A percentile compares a stretch with the other conserved stretches of the same genome.
These are phyloP conservation scores for Rhinogobius similis DNA, from an alignment of 2,113 vertebrate species.

Conservation along the genomic window DNA sequence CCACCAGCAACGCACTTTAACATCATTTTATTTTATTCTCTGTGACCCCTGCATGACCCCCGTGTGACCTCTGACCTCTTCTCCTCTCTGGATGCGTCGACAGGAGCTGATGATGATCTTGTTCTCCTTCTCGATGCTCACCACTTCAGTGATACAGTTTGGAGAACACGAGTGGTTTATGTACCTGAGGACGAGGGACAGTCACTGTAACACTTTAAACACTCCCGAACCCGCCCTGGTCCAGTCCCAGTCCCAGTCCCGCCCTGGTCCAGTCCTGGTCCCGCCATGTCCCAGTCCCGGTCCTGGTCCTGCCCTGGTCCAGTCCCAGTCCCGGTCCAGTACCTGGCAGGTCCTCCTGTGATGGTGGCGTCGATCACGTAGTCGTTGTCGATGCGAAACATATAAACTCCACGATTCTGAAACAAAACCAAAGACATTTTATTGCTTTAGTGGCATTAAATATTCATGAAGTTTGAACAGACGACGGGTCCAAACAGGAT, in stretches of 20 bases:
- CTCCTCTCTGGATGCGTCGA: constrained; percentile 94
- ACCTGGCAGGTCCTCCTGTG: constrained; percentile 93
- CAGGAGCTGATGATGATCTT: constrained; percentile 98
- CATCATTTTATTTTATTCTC: no score
- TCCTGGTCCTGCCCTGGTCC: not conserved
- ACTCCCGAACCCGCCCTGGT: no score
- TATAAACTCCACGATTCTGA: constrained; percentile 97
- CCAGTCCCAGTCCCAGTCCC: not conserved
- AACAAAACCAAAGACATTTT: not conserved
- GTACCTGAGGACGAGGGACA: constrained; percentile 81
- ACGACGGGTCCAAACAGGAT: no score
- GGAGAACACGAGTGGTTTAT: constrained; percentile 98
- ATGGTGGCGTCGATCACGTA: constrained; percentile 96
- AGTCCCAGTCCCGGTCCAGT: not conserved
- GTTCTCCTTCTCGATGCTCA: constrained; percentile 94
- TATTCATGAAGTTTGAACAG: no score
- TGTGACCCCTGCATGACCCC: no score
- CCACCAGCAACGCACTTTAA: no score
- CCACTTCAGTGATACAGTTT: constrained; percentile 96
- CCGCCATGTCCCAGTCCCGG: not conserved
- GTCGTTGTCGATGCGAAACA: constrained; percentile 97
- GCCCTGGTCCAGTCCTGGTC: not conserved
- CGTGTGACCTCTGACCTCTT: no score
- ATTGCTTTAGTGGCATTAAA: no score
- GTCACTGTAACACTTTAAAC: not conserved